Base-by-base conservation (phyloP, 2,888 invertebrate genomes). In the Tetragonisca angustula region DNA sequence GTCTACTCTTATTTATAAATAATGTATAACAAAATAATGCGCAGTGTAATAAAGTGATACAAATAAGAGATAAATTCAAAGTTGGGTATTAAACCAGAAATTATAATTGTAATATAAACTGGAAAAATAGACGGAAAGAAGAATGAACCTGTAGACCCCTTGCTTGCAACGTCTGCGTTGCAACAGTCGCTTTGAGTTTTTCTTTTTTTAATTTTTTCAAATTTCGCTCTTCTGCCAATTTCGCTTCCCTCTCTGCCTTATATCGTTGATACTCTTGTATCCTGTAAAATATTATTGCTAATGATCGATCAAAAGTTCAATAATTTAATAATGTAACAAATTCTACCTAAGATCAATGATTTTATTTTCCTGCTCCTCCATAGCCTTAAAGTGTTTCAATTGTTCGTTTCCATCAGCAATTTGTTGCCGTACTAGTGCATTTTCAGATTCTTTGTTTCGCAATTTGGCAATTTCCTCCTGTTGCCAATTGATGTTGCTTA, bases 301-400 rank as follows among this genome's bases (percentile, higher is more conserved):
- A 67, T 1, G 2, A 15, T 54, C n/a, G 9, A 56, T 68, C n/a
- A 27, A 50, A 43, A 43, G 0, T 54, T 65, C 4, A 17, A 68
- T 15, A 65, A 36, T 64, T 56, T 13, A 17, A 76, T 6, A 43
- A 52, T 61, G 49, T 13, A 17, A 65, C 15, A n/a, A 56, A 21
- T 6, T n/a, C 83, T 86, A 95, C 96, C 97, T 96, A 83, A 96
- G 91, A 89, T 97, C 96, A 91, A 96, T 95, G 79, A 97, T 96
- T 82, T 96, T 95, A 27, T 96, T 96, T 90, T 97, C 97, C 89
- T 97, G 96, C 81, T 95, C 95, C 90, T 97, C 96, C 52, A 97
- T 93, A 77, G 95, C 95, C 89, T 96, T 96, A 92, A 95, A 96
- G 89, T 95, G 95, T 27, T 96, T 95, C 2, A 96, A 94, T 86